Base-by-base conservation (phyloP, 2,797 vertebrate genomes). In the Macropus fuliginosus region DNA sequence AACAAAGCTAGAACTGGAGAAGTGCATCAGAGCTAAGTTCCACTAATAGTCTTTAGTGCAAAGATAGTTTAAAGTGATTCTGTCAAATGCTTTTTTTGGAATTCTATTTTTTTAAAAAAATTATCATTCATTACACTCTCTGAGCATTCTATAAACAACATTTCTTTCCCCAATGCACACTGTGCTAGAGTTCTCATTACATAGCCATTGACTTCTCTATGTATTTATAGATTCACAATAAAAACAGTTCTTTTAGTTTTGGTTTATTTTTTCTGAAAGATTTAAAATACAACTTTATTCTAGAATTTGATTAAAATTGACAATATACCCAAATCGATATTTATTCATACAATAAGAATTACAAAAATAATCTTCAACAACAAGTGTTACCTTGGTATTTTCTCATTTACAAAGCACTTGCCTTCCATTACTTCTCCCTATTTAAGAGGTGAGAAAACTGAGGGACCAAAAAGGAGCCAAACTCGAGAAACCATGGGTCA, bases 1-100 rank as follows among this genome's bases (percentile, higher is more conserved):
- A 98, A 97, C 94, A 98, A 98, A 98, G 92, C 93, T 94, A 95
- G 95, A 97, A 95, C 81, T 93, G 27, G 94, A 97, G 96, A 98
- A 97, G 97, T 34, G 62, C 92, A 94, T 56, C 27, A 57, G n/a
- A 98, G 97, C 92, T 96, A 98, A 97, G 91, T 97, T 54, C 97
- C 94, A 95, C 97, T 98, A 96, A 97, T 91, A 94, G 87, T 10
- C 40, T 98, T 95, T 94, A 95, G 90, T 74, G 90, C 55, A 94
- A 0, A 90, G 57, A 95, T 96, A 91, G 91, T 96, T 98, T 98
- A 97, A 98, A 98, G 54, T 97, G 18, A 81, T 81, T 81, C 21
- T 46, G 21, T 81, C n/a, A 46, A 46, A 46, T 81, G 21, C 66
- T 81, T 46, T 46, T 81, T 81, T 81, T 81, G 40, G 74, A 46